These are phyloP conservation scores for Enteromius anoplus DNA, from an alignment of 2,797 vertebrate genomes.

Conservation along the genomic window DNA sequence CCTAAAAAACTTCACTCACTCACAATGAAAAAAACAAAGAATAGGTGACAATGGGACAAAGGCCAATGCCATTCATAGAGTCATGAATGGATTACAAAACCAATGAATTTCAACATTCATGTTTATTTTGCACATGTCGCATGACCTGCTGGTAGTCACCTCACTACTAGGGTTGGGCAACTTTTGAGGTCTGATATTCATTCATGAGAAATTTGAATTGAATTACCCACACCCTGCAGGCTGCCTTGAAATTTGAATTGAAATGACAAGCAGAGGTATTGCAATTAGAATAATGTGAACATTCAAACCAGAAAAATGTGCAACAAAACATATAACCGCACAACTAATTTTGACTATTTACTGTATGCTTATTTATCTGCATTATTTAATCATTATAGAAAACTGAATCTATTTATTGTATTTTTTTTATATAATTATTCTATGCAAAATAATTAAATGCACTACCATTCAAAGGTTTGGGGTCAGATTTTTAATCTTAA, in stretches of 20 bases:
- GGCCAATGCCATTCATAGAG: too few species aligned
- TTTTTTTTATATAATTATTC: not conserved
- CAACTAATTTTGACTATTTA: not conserved
- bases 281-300: not conserved
- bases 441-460: not conserved
- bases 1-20: not conserved
- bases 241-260: not conserved
- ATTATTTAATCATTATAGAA: not conserved
- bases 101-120: not conserved
- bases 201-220: not conserved
- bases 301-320: not conserved
- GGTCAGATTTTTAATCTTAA: not conserved
- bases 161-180: not conserved
- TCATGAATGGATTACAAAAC: not conserved
- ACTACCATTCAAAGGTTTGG: not conserved
- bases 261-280: not conserved
- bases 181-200: not conserved
- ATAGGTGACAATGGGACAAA: not conserved
- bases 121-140: not conserved
- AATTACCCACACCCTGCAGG: not conserved
- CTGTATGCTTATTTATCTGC: not conserved
- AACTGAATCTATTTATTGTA: not conserved
- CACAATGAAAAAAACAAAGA: not conserved
- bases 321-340: not conserved
- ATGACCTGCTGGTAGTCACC: not conserved